A percentile compares a stretch with the other conserved stretches of the same genome.
These are phyloP conservation scores for Hypotaenidia philippensis DNA, from an alignment of 2,797 vertebrate genomes.

Conservation along the genomic window DNA sequence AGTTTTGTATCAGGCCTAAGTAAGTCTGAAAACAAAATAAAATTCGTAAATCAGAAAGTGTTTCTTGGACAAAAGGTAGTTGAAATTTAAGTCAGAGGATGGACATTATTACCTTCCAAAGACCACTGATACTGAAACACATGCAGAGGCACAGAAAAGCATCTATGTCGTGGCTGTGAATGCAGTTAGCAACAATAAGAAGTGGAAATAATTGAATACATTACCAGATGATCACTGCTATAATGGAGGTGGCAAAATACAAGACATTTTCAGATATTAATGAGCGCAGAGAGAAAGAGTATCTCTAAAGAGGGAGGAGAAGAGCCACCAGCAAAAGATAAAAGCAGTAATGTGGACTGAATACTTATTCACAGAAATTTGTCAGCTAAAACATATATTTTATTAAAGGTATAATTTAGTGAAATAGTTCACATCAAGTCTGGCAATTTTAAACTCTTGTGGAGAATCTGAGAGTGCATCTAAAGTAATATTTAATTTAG, in stretches of 20 bases:
- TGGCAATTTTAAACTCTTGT: background rate
- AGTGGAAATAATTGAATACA: background rate
- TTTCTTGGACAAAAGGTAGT: background rate
- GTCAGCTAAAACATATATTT: background rate
- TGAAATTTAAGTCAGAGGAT: background rate
- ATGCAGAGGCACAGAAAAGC: background rate
- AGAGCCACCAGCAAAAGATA: background rate
- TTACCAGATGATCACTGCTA: background rate
- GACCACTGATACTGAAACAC: background rate
- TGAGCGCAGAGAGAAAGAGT: background rate
- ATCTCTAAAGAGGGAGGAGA: background rate
- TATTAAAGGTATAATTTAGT: background rate
- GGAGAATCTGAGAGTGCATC: background rate
- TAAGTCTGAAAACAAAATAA: background rate
- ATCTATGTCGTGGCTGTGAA: background rate
- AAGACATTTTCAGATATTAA: background rate
- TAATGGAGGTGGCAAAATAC: background rate
- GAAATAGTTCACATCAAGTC: background rate
- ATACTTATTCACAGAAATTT: background rate
- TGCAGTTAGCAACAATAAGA: background rate
- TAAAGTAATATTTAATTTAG: background rate
- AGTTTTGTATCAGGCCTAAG: background rate
- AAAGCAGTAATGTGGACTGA: background rate
- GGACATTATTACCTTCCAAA: background rate
- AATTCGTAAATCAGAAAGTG: background rate